These are phyloP conservation scores for Lasaia peninsularis DNA, from an alignment of 1,140 invertebrate genomes.

Conservation along the genomic window DNA sequence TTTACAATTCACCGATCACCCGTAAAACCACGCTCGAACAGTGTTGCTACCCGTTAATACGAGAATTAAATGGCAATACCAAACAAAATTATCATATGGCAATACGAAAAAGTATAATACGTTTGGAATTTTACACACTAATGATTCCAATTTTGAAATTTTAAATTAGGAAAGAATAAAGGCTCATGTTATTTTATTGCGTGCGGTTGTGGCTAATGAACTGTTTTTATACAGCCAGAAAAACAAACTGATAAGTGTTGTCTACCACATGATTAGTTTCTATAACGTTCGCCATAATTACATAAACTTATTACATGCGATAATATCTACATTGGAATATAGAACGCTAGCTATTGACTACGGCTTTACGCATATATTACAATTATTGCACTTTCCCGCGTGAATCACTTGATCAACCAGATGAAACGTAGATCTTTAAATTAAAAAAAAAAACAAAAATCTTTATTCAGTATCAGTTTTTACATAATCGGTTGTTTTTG, in stretches of 20 bases:
- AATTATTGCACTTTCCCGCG: too few species aligned
- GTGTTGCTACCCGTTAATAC: slow-evolving; percentile 15
- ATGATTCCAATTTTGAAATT: slow-evolving; percentile 17
- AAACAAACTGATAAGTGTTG: slow-evolving; percentile 11
- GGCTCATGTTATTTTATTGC: slow-evolving; percentile 5
- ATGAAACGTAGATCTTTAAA: too few species aligned
- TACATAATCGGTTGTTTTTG: too few species aligned
- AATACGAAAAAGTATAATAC: slow-evolving; percentile 8
- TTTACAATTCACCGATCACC: slow-evolving; percentile 15
- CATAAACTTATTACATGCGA: slow-evolving; percentile 3
- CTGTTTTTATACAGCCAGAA: slow-evolving; percentile 12
- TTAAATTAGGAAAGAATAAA: slow-evolving; percentile 6
- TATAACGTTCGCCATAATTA: slow-evolving; percentile 2
- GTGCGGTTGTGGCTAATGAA: slow-evolving; percentile 5
- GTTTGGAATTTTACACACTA: slow-evolving; percentile 16
- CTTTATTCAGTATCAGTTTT: too few species aligned
- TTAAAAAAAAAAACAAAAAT: too few species aligned
- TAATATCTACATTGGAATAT: too few species aligned
- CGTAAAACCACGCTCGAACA: slow-evolving; percentile 14
- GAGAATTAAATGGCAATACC: slow-evolving; percentile 7
- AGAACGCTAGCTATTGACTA: too few species aligned
- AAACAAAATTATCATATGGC: slow-evolving; percentile 7
- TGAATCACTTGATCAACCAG: too few species aligned
- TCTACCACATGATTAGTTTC: slow-evolving; percentile 7
- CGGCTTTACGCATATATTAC: too few species aligned